Base-by-base conservation (phyloP, 2,888 invertebrate genomes). In the Thymelicus lineola region DNA sequence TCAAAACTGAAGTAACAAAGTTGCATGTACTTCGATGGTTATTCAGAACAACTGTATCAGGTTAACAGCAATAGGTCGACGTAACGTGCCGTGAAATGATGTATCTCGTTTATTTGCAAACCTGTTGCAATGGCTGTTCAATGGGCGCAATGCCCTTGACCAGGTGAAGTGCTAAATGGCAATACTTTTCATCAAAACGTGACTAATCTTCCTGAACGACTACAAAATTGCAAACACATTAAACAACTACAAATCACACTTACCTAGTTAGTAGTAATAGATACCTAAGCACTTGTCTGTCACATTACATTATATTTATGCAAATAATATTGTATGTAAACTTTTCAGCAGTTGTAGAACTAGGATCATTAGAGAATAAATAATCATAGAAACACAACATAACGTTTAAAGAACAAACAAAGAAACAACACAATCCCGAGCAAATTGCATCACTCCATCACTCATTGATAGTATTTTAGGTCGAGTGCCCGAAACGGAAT, bases 61-160 rank as follows among this genome's bases (percentile, higher is more conserved):
- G 75, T 75, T 77, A 76, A 77, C 76, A 75, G 70, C 59, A 55
- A 57, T 61, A 67, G 57, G 68, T 68, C 62, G 70, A 72, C 66
- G 63, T 66, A 59, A 65, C 70, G 65, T 50, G 46, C 58, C 59
- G 65, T 59, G 66, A 67, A 67, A 67, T 67, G 38, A 67, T 50
- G 60, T 60, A 48, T 60, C 60, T 60, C 50, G 28, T 50, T 66
- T 67, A 67, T 67, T 61, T 67, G 50, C 53, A 20, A 66, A 59
- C 36, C 59, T 66, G 48, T 66, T 7, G 66, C 28, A 36, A 46
- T 57, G 45, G 10, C 59, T 66, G 38, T 66, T 7, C 59, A n/a
- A 36, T 35, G 45, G 45, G 10, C 36, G 20, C 20, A 59, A 59
- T 45, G 46, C 45, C 60, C 28, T 28, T 48, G 2, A 5, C 3